These are phyloP conservation scores for Laterallus jamaicensis DNA, from an alignment of 2,113 vertebrate species.

Conservation along the genomic window DNA sequence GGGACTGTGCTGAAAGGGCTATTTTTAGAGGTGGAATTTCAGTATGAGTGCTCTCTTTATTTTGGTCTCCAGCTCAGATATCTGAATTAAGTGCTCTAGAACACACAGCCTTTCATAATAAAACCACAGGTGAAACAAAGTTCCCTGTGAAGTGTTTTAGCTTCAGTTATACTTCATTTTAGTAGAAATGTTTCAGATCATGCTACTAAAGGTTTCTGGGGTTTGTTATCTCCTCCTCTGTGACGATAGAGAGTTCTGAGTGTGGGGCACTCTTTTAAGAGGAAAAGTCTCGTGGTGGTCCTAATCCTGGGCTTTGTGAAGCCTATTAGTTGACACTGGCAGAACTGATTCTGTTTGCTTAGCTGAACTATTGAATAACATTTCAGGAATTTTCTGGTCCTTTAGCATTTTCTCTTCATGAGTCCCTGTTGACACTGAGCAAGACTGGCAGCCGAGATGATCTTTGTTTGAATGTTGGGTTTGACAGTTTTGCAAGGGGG, in stretches of 20 bases:
- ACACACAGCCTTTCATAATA: background rate
- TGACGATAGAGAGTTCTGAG: background rate
- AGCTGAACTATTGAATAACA: background rate
- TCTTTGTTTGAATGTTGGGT: conserved; percentile 13
- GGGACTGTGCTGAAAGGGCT: background rate
- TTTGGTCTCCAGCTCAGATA: background rate
- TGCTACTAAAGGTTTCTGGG: background rate
- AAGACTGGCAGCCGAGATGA: conserved; percentile 2
- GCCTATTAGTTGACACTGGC: background rate
- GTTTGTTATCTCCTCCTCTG: background rate
- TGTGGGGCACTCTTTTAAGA: background rate
- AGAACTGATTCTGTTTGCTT: conserved; percentile 7
- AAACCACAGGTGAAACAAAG: background rate
- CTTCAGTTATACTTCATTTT: background rate
- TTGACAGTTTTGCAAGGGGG: background rate
- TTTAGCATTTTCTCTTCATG: background rate
- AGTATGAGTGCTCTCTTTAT: background rate
- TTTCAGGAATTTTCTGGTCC: conserved; percentile 23
- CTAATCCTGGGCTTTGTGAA: background rate
- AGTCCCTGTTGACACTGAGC: background rate
- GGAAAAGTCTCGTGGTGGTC: background rate
- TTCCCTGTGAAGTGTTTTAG: background rate
- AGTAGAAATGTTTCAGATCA: background rate
- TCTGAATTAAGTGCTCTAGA: background rate
- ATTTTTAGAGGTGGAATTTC: conserved; percentile 18